Base-by-base conservation (phyloP, 2,113 vertebrate species). In the Scartelaos histophorus region DNA sequence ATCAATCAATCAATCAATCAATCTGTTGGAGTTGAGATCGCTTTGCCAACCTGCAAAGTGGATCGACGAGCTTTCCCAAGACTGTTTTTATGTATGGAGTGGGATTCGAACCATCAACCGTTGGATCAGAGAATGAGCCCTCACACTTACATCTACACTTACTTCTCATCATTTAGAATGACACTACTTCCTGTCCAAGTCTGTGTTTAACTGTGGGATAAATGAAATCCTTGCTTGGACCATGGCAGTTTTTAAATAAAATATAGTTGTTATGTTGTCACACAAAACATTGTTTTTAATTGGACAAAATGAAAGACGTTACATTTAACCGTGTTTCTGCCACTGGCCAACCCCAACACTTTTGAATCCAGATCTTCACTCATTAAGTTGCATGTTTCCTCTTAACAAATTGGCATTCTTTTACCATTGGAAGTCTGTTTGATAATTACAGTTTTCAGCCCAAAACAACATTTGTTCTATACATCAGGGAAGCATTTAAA, bases 401-500 rank as follows among this genome's bases (percentile, higher is more conserved):
- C 13, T 24, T 43, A 46, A 34, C 17, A n/a, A 45, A 47, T 66
- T 24, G 21, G 38, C 38, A 43, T 43, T 43, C 38, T 43, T 43
- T 43, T 43, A 43, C 35, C 21, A 66, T 15, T 5, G 10, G 43
- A 22, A 22, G 3, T 15, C 21, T 7, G 13, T 21, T 24, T 15
- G 45, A 66, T 66, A 66, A 66, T 66, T 21, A 47, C 64, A 22
- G 64, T 46, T 15, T 16, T 66, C 43, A 22, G n/a, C n/a, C 43
- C 64, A 24, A 66, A 64, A 21, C 65, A 46, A 46, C n/a, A 47
- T 66, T 25, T 24, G 38, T 16, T 22, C 13, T 22, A 25, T 47
- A 66, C 65, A 16, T 24, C 21, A 25, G 38, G 65, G 2, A 47
- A 66, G n/a, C 13, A 25, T 9, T 45, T 43, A 17, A n/a, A n/a